phyloP scores from a whole-genome alignment of 2,797 vertebrate genomes.

The Halcyon smyrnensis region DNA sequence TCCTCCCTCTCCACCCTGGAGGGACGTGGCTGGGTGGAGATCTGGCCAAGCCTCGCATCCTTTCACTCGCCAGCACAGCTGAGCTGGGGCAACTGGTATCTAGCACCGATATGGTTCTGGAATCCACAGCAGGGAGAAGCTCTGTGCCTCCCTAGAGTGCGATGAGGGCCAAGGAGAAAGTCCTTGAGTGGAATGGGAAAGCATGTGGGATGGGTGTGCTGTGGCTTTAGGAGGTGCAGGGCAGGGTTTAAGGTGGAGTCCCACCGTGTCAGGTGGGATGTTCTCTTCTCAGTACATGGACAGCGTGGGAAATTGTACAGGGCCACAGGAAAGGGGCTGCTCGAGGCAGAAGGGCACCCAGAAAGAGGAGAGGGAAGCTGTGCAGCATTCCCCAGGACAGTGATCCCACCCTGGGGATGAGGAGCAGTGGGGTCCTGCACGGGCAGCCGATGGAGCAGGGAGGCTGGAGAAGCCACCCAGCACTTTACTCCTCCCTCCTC shows the following conservation, averaged over 20 bases:
- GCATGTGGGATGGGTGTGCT: rapidly evolving
- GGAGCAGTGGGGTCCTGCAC: not conserved
- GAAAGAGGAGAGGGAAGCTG: not conserved
- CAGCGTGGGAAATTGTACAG: not conserved
- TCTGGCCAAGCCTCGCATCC: not conserved
- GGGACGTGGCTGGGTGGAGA: constrained; percentile 41
- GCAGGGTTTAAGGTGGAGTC: not conserved
- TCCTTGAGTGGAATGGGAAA: not conserved
- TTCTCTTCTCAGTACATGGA: not conserved
- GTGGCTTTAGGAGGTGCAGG: not conserved
- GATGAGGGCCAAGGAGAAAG: rapidly evolving
- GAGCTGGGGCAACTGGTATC: constrained; percentile 20
- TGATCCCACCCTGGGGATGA: rapidly evolving
- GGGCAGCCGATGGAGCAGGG: rapidly evolving
- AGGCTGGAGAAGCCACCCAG: not conserved
- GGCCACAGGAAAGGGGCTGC: not conserved
- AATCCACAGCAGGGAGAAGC: not conserved
- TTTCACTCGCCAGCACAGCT: not conserved
- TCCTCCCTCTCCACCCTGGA: constrained; percentile 45
- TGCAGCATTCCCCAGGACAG: not conserved
- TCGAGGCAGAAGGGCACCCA: not conserved
- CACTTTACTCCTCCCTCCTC: not conserved
- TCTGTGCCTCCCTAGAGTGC: rapidly evolving
- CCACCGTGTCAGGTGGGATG: not conserved
- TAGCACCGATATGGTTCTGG: rapidly evolving